Percentiles rank a stretch among this genome's conserved stretches.
These are phyloP conservation scores for Aulostomus chinensis DNA, from an alignment of 2,797 vertebrate species.

Conservation along the genomic window DNA sequence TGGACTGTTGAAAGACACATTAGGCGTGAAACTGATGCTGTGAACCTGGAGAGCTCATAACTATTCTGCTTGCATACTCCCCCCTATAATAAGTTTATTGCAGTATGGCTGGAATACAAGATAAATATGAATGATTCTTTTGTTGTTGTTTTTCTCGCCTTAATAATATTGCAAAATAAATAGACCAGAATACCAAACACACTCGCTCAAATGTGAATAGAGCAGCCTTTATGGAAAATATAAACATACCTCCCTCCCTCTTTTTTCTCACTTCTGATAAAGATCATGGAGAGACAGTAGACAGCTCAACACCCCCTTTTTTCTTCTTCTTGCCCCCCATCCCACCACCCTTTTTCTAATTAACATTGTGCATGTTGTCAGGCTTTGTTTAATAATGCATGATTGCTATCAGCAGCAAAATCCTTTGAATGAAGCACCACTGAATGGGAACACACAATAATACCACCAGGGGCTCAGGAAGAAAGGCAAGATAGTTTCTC, in stretches of 20 bases:
- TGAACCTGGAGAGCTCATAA: constrained; percentile 38
- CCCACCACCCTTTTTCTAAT: constrained; percentile 66
- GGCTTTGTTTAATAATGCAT: constrained; percentile 83
- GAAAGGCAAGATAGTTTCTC: constrained; percentile 58
- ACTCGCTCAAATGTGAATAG: constrained; percentile 46
- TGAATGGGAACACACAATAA: constrained; percentile 80
- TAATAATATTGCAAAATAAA: constrained; percentile 49
- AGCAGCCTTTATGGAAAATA: constrained; percentile 62
- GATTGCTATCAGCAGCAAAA: constrained; percentile 79
- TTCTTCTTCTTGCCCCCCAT: constrained; percentile 32
- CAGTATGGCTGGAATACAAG: constrained; percentile 40
- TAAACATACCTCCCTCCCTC: constrained; percentile 69
- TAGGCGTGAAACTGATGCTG: constrained; percentile 20
- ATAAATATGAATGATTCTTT: constrained; percentile 51
- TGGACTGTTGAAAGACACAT: constrained; percentile 12
- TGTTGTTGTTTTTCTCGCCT: constrained; percentile 13
- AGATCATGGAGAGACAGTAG: constrained; percentile 65
- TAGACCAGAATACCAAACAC: constrained; percentile 52
- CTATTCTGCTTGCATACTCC: constrained; percentile 30
- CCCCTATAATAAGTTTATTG: constrained; percentile 39
- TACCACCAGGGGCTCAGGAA: constrained; percentile 69
- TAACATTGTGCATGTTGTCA: constrained; percentile 81
- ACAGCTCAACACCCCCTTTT: constrained; percentile 66
- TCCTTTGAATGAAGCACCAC: constrained; percentile 75
- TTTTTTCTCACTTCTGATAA: constrained; percentile 72